Evolutionary conservation across 1,140 invertebrate genomes (phyloP).

Genomic region (Asobara japonica): DNA sequence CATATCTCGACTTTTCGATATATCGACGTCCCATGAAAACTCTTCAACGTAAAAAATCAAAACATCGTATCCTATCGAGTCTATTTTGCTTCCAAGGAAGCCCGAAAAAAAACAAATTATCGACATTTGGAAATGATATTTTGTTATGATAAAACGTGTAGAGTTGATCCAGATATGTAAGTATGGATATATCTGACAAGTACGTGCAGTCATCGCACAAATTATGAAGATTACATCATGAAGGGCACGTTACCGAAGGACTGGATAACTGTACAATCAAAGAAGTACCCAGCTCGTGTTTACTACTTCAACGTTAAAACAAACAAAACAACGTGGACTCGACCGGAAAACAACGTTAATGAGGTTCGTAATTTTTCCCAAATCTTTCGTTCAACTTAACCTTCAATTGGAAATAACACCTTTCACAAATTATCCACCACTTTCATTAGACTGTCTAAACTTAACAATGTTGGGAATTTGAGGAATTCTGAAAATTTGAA

Average conservation of each 20-base stretch:
- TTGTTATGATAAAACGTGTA: not conserved
- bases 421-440: too few relatives aligned
- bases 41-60: not conserved
- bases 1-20: too few relatives aligned
- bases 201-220: not conserved
- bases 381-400: not conserved
- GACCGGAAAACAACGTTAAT: slow-evolving; percentile 32
- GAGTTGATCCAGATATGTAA: not conserved
- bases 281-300: slow-evolving; percentile 46
- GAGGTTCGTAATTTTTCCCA: slow-evolving; percentile 27
- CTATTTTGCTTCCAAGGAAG: not conserved
- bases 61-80: not conserved
- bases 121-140: too few relatives aligned
- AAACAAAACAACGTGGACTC: slow-evolving; percentile 47
- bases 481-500: too few relatives aligned
- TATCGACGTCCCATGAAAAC: too few relatives aligned
- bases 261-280: slow-evolving; percentile 50
- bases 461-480: too few relatives aligned
- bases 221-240: slow-evolving; percentile 8
- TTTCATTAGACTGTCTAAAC: too few relatives aligned
- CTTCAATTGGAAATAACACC: too few relatives aligned
- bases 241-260: slow-evolving; percentile 39
- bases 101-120: not conserved
- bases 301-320: slow-evolving; percentile 57
- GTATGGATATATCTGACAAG: not conserved